A percentile compares a stretch with the other conserved stretches of the same genome.
Conservation (phyloP, 1,140 invertebrate species). For the Bradysia coprophila region DNA sequence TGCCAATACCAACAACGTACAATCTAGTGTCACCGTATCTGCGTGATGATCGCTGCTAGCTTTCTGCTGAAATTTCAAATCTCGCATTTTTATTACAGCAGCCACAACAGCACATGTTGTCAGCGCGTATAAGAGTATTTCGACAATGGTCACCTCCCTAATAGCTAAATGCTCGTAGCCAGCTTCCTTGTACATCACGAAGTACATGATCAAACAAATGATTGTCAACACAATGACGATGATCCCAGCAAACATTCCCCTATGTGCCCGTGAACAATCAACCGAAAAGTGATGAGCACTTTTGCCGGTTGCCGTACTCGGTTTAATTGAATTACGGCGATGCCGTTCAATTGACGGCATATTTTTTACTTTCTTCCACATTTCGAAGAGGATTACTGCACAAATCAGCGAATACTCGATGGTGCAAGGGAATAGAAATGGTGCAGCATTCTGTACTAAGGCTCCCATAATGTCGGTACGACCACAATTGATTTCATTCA, state of each 20-base stretch:
- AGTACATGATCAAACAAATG: slow-evolving; percentile 79
- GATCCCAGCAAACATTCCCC: slow-evolving; percentile 71
- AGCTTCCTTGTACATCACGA: slow-evolving; percentile 57
- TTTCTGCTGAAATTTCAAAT: slow-evolving; percentile 35
- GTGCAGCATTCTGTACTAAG: slow-evolving; percentile 61
- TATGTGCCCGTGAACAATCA: slow-evolving; percentile 75
- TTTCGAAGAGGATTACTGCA: slow-evolving; percentile 67
- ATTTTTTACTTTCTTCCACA: slow-evolving; percentile 50
- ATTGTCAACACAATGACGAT: slow-evolving; percentile 69
- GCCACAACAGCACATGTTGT: slow-evolving; percentile 30
- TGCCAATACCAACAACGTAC: slow-evolving; percentile 65
- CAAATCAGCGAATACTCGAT: slow-evolving; percentile 74
- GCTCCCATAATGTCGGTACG: slow-evolving; percentile 29
- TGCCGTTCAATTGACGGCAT: slow-evolving; percentile 19
- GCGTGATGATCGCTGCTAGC: slow-evolving; percentile 23
- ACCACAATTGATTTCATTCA: background rate
- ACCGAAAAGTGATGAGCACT: slow-evolving; percentile 61
- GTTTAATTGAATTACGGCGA: slow-evolving; percentile 16
- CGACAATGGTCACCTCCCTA: slow-evolving; percentile 56
- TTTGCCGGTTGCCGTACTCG: slow-evolving; percentile 14
- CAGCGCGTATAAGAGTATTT: slow-evolving; percentile 47
- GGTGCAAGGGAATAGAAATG: slow-evolving; percentile 77
- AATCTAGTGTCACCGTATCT: slow-evolving; percentile 54
- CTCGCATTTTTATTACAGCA: slow-evolving; percentile 41
- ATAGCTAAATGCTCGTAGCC: slow-evolving; percentile 44